Percentiles rank a stretch among this genome's conserved stretches.
phyloP scores from a whole-genome alignment of 1,140 invertebrate genomes.

The Bombus superbus region DNA sequence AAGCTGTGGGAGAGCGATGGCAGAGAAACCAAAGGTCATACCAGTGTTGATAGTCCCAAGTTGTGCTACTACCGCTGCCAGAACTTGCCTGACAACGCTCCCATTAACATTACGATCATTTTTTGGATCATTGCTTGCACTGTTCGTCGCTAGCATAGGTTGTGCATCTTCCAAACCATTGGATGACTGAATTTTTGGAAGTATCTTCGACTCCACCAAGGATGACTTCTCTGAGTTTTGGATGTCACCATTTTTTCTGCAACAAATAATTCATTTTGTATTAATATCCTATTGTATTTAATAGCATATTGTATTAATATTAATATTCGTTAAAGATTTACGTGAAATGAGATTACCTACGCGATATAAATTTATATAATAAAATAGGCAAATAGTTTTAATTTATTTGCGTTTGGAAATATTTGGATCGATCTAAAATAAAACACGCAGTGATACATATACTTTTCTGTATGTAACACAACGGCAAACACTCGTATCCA shows the following conservation, averaged over 20 bases:
- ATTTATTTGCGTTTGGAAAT: neutral
- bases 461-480: neutral
- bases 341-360: neutral
- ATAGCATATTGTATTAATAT: too few relatives aligned
- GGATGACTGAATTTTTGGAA: conserved; percentile 70
- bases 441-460: neutral
- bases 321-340: neutral
- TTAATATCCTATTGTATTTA: too few relatives aligned
- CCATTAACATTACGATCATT: conserved; percentile 78
- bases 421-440: neutral
- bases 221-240: conserved; percentile 68
- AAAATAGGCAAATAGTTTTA: neutral
- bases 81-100: conserved; percentile 84
- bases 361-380: neutral
- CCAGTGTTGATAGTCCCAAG: conserved; percentile 89
- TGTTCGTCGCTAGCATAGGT: conserved; percentile 62
- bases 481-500: neutral
- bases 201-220: conserved; percentile 63
- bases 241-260: conserved; percentile 66
- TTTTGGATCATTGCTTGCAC: conserved; percentile 58
- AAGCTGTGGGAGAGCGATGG: conserved; percentile 87
- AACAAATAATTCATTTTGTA: conserved; percentile 34
- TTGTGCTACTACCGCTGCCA: conserved; percentile 86
- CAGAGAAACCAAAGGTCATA: conserved; percentile 89
- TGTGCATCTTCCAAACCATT: conserved; percentile 69